Base-by-base conservation (phyloP, 2,797 vertebrate genomes). In the Phalloptychus januarius region DNA sequence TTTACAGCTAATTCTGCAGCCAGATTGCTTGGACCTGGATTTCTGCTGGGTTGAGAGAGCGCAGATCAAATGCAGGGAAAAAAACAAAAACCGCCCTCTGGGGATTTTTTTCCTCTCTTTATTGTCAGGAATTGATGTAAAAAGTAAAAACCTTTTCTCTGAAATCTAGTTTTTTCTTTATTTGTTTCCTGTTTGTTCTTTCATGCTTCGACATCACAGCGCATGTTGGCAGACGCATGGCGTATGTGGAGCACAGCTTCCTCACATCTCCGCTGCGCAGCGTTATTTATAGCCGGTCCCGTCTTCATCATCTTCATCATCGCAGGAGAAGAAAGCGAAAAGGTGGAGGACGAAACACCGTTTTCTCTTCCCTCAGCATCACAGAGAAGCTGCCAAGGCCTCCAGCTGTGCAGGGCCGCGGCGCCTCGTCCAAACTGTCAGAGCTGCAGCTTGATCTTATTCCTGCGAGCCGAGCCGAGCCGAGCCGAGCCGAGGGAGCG, bases 221-320 rank as follows among this genome's bases (percentile, higher is more conserved):
- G 74, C 86, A 84, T 77, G 79, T n/a, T 83, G 84, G 89, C 87
- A 88, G 85, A 80, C 18, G 83, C 67, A 45, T 65, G 91, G 87
- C 94, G 88, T 89, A 88, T 91, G 89, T 91, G 81, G 92, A 93
- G 89, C 91, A 81, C 85, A n/a, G 75, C 77, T 91, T 77, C 85
- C 86, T 91, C 83, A 85, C 67, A 54, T 71, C 81, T 90, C 77
- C 56, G 81, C 79, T 89, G 85, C 63, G 72, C 88, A 75, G 80
- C 81, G 84, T 89, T 96, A 95, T 96, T 95, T 95, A 94, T 94
- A 94, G 89, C 81, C 20, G 52, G 82, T 88, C 90, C 85, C 85
- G 83, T 74, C 67, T 65, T 79, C 25, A 42, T 69, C 65, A 18
- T 69, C 77, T 48, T 77, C 81, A 65, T 85, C 92, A 85, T 90